These are phyloP conservation scores for Shinisaurus crocodilurus DNA, from an alignment of 2,113 vertebrate genomes.

Conservation along the genomic window DNA sequence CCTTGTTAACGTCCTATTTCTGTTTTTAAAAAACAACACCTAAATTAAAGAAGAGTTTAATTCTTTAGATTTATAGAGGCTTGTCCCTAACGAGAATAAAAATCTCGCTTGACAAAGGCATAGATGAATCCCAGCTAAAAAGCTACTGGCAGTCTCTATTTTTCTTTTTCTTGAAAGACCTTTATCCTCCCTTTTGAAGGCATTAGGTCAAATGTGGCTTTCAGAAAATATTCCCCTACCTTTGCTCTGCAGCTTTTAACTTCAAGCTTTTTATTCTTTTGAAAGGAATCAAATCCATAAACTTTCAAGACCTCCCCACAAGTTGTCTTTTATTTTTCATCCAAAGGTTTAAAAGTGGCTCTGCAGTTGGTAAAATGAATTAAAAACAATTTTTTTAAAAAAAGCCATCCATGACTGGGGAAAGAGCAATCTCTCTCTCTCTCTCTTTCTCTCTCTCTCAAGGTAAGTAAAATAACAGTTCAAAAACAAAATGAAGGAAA, in stretches of 20 bases:
- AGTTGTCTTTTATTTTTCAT: slow-evolving; percentile 46
- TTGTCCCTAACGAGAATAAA: slow-evolving; percentile 40
- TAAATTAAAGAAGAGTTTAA: slow-evolving; percentile 10
- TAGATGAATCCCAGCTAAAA: slow-evolving; percentile 28
- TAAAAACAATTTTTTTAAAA: slow-evolving; percentile 18
- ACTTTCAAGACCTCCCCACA: slow-evolving; percentile 23
- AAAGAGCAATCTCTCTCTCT: slow-evolving; percentile 24
- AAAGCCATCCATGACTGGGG: background rate
- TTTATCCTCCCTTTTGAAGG: slow-evolving; percentile 22
- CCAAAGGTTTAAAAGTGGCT: slow-evolving; percentile 43
- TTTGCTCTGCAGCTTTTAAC: slow-evolving; percentile 42
- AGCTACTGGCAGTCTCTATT: background rate
- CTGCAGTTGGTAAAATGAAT: slow-evolving; percentile 20
- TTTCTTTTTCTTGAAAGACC: background rate
- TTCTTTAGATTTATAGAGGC: background rate
- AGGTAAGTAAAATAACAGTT: slow-evolving; percentile 13
- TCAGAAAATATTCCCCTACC: slow-evolving; percentile 14
- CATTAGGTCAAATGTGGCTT: slow-evolving; percentile 27
- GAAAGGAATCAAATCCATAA: slow-evolving; percentile 31
- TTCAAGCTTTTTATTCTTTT: slow-evolving; percentile 19
- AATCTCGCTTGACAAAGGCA: slow-evolving; percentile 14
- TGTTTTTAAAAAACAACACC: background rate
- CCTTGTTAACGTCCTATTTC: slow-evolving; percentile 27
- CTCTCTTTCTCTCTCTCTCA: slow-evolving; percentile 26
- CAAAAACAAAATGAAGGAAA: slow-evolving; percentile 44